phyloP scores from a whole-genome alignment of 2,113 vertebrate species.

The Cinclus cinclus region DNA sequence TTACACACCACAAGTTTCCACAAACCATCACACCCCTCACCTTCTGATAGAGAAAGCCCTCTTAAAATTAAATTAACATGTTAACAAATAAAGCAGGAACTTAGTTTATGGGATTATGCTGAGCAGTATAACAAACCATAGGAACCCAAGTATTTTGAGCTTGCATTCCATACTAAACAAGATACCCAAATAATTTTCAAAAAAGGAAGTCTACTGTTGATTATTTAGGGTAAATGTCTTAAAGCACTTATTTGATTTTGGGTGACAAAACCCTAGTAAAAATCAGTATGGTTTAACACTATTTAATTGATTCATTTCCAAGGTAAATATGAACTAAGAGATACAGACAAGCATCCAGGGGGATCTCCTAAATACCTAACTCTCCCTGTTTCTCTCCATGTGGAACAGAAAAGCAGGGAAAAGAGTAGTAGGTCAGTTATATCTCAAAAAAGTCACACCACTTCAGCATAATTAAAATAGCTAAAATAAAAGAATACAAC shows the following conservation, averaged over 20 bases:
- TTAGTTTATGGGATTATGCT: background rate
- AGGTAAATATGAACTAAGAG: background rate
- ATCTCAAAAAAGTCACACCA: background rate
- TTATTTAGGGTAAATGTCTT: background rate
- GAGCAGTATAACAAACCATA: background rate
- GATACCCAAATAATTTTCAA: background rate
- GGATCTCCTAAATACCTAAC: background rate
- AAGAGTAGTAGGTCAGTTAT: background rate
- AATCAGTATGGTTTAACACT: background rate
- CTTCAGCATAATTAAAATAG: background rate
- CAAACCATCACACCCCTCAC: accelerated
- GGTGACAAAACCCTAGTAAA: background rate
- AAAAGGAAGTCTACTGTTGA: background rate
- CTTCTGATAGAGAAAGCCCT: background rate
- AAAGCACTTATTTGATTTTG: background rate
- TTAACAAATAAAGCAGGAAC: background rate
- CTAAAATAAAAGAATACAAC: background rate
- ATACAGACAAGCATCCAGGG: background rate
- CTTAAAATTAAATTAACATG: background rate
- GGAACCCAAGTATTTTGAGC: background rate
- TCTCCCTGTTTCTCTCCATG: background rate
- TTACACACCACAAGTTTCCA: background rate
- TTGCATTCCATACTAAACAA: background rate
- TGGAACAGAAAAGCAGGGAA: background rate
- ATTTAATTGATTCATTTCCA: background rate